Base-by-base conservation (phyloP, 2,113 vertebrate species). In the Elanoides forficatus region DNA sequence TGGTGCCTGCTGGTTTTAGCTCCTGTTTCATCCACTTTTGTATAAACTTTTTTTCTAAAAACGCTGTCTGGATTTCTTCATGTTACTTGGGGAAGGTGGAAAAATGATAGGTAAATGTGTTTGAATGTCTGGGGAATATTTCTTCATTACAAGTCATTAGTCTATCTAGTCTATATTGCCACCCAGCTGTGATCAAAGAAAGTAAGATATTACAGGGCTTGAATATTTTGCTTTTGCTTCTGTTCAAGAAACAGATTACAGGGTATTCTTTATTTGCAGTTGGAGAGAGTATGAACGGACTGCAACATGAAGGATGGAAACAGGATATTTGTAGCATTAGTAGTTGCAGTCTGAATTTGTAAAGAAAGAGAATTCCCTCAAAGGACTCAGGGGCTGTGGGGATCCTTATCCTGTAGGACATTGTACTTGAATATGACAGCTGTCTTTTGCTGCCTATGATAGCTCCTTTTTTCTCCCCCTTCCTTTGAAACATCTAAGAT, bases 171-270 rank as follows among this genome's bases (percentile, higher is more conserved):
- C 84, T 96, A 34, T 85, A 95, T 93, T 96, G 94, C 91, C 93
- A 85, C 89, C 84, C 94, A 95, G 76, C 89, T 97, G 95, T 96
- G 94, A 81, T 91, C 60, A 96, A 81, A 96, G 89, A 95, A 93
- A 63, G 43, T 52, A 58, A 81, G 59, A 83, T 48, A 59, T 56
- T 63, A 55, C 68, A 86, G 15, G 55, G 20, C 34, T 90, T 62
- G 63, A 91, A 83, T 81, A 86, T 84, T 93, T 93, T 89, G 25
- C 38, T 59, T 84, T 70, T 50, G 8, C 32, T 91, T 86, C 68
- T 86, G 27, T 63, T 89, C 18, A 59, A 81, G 38, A 75, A 91
- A n/a, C 7, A 40, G n/a, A 79, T 95, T 73, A 66, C 18, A 62
- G 22, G 8, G 4, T 66, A 52, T 76, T 38, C 56, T 78, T 73